Evolutionary conservation across 2,113 vertebrate genomes (phyloP).

Genomic region (Nycticryphes semicollaris): DNA sequence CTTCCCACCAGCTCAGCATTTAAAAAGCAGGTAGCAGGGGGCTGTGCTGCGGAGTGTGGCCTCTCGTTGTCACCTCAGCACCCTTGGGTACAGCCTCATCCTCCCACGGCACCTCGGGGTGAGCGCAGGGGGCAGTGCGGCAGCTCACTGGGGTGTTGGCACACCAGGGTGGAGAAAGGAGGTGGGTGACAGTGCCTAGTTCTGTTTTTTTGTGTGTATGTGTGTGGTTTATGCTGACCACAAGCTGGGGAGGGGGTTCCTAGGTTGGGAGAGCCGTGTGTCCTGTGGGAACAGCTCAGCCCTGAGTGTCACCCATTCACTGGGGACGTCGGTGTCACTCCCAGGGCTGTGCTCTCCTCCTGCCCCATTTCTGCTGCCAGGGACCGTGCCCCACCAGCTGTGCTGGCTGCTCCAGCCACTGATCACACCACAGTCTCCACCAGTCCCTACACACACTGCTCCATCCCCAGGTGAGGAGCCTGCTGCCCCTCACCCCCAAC

Average conservation of each 20-base stretch:
- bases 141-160: background rate
- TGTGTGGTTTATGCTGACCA: accelerated
- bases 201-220: background rate
- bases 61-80: accelerated
- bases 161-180: background rate
- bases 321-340: accelerated
- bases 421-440: accelerated
- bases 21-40: background rate
- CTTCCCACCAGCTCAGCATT: background rate
- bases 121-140: accelerated
- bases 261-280: accelerated
- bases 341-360: background rate
- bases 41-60: background rate
- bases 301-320: background rate
- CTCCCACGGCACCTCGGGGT: accelerated
- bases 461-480: accelerated
- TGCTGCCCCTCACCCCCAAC: background rate
- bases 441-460: accelerated
- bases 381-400: accelerated
- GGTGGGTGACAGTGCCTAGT: accelerated
- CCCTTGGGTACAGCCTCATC: accelerated
- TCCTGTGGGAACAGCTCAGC: background rate
- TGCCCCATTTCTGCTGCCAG: accelerated
- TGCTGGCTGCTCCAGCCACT: accelerated
- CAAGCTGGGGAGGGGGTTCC: background rate